These are phyloP conservation scores for Scomberomorus guttatus DNA, from an alignment of 2,797 vertebrate genomes.

Conservation along the genomic window DNA sequence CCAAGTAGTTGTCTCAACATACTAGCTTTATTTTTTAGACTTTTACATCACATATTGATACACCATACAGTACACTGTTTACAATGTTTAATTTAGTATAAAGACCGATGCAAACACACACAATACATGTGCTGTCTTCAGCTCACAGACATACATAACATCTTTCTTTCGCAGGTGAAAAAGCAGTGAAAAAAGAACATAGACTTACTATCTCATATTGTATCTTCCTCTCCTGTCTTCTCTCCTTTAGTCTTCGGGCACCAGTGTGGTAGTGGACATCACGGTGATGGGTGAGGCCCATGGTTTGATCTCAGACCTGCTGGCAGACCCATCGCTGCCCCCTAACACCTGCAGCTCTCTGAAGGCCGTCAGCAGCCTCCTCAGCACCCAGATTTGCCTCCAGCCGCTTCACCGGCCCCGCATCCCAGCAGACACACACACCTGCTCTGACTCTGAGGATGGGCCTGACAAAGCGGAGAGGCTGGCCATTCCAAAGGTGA, in stretches of 20 bases:
- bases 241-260: slow-evolving; percentile 88
- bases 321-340: slow-evolving; percentile 94
- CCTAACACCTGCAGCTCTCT: slow-evolving; percentile 95
- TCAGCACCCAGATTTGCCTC: slow-evolving; percentile 94
- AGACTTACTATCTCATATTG: background rate
- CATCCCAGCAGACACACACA: slow-evolving; percentile 84
- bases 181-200: background rate
- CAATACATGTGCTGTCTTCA: background rate
- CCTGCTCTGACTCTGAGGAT: slow-evolving; percentile 94
- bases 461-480: slow-evolving; percentile 90
- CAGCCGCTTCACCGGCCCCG: slow-evolving; percentile 93
- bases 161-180: slow-evolving; percentile 1
- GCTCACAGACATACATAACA: background rate
- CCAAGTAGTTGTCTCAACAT: background rate
- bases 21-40: background rate
- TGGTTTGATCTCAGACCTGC: slow-evolving; percentile 95
- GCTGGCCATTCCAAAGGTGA: slow-evolving; percentile 93
- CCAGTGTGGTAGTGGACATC: slow-evolving; percentile 94
- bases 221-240: background rate
- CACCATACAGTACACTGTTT: background rate
- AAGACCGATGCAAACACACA: slow-evolving; percentile 5
- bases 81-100: background rate
- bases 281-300: slow-evolving; percentile 98
- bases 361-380: slow-evolving; percentile 96
- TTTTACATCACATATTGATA: background rate